phyloP scores from a whole-genome alignment of 2,888 invertebrate genomes.

The Microplitis manilae region DNA sequence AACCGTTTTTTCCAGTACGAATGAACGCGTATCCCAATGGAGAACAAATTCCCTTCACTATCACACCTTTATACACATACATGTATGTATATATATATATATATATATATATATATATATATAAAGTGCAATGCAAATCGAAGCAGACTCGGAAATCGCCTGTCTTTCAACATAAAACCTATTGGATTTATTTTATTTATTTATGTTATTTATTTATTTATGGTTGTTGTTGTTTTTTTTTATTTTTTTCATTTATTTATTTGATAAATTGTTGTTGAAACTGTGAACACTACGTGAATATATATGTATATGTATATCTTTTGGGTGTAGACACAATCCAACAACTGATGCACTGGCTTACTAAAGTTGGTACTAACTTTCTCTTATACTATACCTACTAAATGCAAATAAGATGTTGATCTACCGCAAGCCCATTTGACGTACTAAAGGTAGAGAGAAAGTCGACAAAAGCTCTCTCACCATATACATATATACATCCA shows the following conservation, averaged over 20 bases:
- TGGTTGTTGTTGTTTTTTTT: neutral
- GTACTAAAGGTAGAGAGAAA: conserved; percentile 5
- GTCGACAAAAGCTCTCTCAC: conserved; percentile 22
- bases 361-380: neutral
- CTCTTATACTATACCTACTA: neutral
- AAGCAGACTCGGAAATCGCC: conserved; percentile 29
- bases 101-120: neutral
- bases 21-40: conserved; percentile 22
- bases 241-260: neutral
- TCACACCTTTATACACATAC: neutral
- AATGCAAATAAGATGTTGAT: conserved; percentile 36
- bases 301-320: neutral
- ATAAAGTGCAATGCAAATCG: conserved; percentile 28
- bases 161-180: conserved; percentile 32
- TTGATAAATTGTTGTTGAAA: conserved; percentile 16
- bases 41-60: conserved; percentile 13
- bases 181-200: conserved; percentile 22
- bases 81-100: neutral
- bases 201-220: conserved; percentile 12
- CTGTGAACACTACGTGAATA: neutral
- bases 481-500: neutral
- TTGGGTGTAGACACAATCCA: neutral
- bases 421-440: conserved; percentile 19
- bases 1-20: conserved; percentile 19
- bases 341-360: conserved; percentile 10